Conservation (phyloP, 2,888 invertebrate genomes). For the Drosophila macrospina region DNA sequence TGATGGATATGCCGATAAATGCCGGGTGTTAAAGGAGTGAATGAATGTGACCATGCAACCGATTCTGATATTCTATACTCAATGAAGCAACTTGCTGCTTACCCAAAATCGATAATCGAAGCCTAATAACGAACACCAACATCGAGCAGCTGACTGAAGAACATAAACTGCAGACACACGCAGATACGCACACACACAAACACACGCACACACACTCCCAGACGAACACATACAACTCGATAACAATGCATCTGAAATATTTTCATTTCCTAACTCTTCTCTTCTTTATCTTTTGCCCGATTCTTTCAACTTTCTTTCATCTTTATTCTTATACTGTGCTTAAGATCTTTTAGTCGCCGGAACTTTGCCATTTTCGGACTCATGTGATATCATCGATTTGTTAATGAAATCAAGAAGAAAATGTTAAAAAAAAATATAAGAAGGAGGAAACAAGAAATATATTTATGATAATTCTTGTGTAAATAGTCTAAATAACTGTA, state of each 20-base stretch:
- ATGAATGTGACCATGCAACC: constrained; percentile 48
- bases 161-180: constrained; percentile 58
- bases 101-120: constrained; percentile 45
- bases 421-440: constrained; percentile 55
- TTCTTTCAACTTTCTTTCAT: constrained; percentile 18
- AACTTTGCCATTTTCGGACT: constrained; percentile 84
- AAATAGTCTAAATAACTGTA: constrained; percentile 73
- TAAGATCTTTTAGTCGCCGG: constrained; percentile 83
- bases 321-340: constrained; percentile 49
- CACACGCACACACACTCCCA: constrained; percentile 37
- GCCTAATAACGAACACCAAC: constrained; percentile 52
- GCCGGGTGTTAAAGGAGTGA: constrained; percentile 13
- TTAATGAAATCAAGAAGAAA: constrained; percentile 68
- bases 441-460: constrained; percentile 33
- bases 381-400: constrained; percentile 84
- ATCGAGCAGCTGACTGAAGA: constrained; percentile 74
- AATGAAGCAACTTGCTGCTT: constrained; percentile 66
- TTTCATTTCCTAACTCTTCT: constrained; percentile 15
- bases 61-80: constrained; percentile 53
- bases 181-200: constrained; percentile 36
- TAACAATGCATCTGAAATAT: constrained; percentile 7
- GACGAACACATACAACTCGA: constrained; percentile 25
- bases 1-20: constrained; percentile 19
- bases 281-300: constrained; percentile 23
- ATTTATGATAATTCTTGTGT: constrained; percentile 56